These are phyloP conservation scores for Leucophenga montana DNA, from an alignment of 2,888 invertebrate genomes.

Conservation along the genomic window DNA sequence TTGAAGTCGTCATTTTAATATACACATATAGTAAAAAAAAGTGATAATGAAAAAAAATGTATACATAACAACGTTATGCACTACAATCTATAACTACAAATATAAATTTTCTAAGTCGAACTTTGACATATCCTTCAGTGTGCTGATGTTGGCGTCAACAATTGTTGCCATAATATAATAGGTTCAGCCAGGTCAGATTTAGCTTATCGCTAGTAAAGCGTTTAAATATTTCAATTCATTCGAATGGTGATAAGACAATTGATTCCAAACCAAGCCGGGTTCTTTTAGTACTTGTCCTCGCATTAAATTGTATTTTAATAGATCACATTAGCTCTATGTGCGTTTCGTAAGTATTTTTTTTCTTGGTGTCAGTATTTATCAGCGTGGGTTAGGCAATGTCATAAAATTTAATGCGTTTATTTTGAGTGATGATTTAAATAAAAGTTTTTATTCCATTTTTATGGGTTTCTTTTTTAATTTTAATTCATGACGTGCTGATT, in stretches of 20 bases:
- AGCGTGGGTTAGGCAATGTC: conserved; percentile 26
- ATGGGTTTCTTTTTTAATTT: neutral
- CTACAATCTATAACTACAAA: conserved; percentile 7
- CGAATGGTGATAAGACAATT: conserved; percentile 15
- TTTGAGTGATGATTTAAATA: conserved; percentile 13
- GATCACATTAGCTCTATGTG: neutral
- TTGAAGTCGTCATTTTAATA: too few species aligned
- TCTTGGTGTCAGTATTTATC: conserved; percentile 23
- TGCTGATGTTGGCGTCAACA: conserved; percentile 36
- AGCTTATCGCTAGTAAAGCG: neutral
- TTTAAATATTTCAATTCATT: conserved; percentile 13
- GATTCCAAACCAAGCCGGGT: neutral
- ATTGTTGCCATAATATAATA: conserved; percentile 18
- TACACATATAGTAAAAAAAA: too few species aligned
- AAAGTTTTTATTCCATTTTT: conserved; percentile 8
- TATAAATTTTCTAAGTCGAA: conserved; percentile 35
- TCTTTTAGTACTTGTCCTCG: too few species aligned
- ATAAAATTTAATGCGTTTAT: conserved; percentile 26
- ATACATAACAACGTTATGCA: neutral
- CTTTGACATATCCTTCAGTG: conserved; percentile 44
- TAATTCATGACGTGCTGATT: conserved; percentile 15
- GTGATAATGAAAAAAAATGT: too few species aligned
- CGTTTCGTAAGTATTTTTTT: conserved; percentile 9
- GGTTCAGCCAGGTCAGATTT: neutral
- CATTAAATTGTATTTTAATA: conserved; percentile 25